A percentile compares a stretch with the other conserved stretches of the same genome.
phyloP scores from a whole-genome alignment of 1,140 invertebrate genomes.

The Temnothorax longispinosus region DNA sequence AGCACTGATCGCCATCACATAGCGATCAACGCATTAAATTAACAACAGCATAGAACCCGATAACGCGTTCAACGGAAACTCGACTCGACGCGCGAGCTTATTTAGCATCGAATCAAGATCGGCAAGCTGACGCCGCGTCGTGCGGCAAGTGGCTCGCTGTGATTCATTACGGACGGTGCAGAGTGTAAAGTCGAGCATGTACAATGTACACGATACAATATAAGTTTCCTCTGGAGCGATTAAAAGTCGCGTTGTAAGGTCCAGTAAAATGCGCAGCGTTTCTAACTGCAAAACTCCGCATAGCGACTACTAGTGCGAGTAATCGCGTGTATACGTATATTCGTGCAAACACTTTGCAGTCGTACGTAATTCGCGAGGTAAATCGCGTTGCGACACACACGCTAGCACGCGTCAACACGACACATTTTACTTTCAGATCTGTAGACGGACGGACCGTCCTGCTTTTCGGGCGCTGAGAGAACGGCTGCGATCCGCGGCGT shows the following conservation, averaged over 20 bases:
- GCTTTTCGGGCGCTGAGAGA: background rate
- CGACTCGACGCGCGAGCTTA: background rate
- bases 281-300: background rate
- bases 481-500: background rate
- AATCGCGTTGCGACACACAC: conserved; percentile 17
- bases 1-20: background rate
- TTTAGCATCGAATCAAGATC: conserved; percentile 12
- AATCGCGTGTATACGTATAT: background rate
- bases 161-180: conserved; percentile 36
- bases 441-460: background rate
- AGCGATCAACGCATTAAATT: background rate
- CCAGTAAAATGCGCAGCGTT: background rate
- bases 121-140: background rate
- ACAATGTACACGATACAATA: background rate
- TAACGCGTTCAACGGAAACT: background rate
- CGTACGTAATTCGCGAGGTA: background rate
- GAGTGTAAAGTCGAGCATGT: conserved; percentile 29
- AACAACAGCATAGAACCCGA: background rate
- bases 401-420: background rate
- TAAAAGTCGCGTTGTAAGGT: background rate
- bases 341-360: background rate
- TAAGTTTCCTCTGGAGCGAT: background rate
- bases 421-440: conserved; percentile 44
- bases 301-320: background rate
- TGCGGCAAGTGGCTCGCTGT: background rate